Percentiles rank a stretch among this genome's conserved stretches.
These are phyloP conservation scores for Hipposideros armiger DNA, from an alignment of 2,113 vertebrate species.

Conservation along the genomic window DNA sequence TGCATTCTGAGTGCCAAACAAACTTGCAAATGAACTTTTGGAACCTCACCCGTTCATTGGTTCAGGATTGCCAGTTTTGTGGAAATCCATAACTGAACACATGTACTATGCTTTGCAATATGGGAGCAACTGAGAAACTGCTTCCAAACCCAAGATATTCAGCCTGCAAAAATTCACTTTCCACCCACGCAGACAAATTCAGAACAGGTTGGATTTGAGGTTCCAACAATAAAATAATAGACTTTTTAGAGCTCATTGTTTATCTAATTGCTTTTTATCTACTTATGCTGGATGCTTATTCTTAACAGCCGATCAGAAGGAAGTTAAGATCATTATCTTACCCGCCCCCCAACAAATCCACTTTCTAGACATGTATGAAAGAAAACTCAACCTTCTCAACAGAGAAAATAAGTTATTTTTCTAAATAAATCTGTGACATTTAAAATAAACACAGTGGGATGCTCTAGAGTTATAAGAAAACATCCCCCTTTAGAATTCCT, in stretches of 20 bases:
- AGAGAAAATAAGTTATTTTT: slow-evolving; percentile 82
- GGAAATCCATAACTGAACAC: slow-evolving; percentile 81
- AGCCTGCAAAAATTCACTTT: slow-evolving; percentile 72
- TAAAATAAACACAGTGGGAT: slow-evolving; percentile 82
- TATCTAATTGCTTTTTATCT: slow-evolving; percentile 77
- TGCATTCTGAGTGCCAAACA: slow-evolving; percentile 57
- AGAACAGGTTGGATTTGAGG: slow-evolving; percentile 74
- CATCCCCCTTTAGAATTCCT: slow-evolving; percentile 78
- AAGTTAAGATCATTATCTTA: slow-evolving; percentile 53
- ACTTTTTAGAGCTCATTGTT: slow-evolving; percentile 74
- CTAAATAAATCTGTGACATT: slow-evolving; percentile 84
- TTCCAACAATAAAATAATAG: slow-evolving; percentile 79
- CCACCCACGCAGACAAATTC: slow-evolving; percentile 76
- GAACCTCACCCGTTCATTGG: slow-evolving; percentile 58
- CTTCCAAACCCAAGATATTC: slow-evolving; percentile 78
- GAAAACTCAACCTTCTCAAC: slow-evolving; percentile 77
- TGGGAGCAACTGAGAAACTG: slow-evolving; percentile 75
- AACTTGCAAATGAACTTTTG: slow-evolving; percentile 81
- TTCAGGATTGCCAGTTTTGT: slow-evolving; percentile 77
- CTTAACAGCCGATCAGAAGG: slow-evolving; percentile 58
- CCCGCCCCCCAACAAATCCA: slow-evolving; percentile 20
- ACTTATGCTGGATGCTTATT: slow-evolving; percentile 68
- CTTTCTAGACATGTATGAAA: slow-evolving; percentile 70
- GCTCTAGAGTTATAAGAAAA: slow-evolving; percentile 73
- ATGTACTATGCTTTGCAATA: slow-evolving; percentile 73